phyloP scores from a whole-genome alignment of 2,797 vertebrate species.

The Ptychobarbus kaznakovi region DNA sequence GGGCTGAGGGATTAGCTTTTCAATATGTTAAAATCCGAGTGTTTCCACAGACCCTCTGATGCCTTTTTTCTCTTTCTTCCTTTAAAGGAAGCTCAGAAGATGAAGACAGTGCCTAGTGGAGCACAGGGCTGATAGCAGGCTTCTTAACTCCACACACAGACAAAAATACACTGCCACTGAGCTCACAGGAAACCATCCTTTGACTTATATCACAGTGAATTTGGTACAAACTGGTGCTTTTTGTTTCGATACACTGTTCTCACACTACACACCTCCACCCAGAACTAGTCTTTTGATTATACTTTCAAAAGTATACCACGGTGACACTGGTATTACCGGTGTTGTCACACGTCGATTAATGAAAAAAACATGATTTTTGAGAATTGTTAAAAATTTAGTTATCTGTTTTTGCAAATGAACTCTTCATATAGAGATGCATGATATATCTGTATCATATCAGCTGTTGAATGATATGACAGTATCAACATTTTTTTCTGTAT shows the following conservation, averaged over 20 bases:
- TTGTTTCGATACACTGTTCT: not conserved
- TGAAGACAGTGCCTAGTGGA: conserved; percentile 15
- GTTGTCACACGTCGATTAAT: too few relatives aligned
- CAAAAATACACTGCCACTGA: conserved; percentile 28
- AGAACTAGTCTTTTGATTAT: not conserved
- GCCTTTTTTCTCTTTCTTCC: not conserved
- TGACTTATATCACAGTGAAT: not conserved
- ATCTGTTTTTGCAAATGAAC: too few relatives aligned
- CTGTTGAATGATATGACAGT: too few relatives aligned
- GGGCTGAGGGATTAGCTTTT: conserved; percentile 36
- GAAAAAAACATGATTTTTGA: too few relatives aligned
- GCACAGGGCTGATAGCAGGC: conserved; percentile 5
- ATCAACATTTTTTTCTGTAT: too few relatives aligned
- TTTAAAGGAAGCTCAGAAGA: not conserved
- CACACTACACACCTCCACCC: not conserved
- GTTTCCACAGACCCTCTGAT: conserved; percentile 11
- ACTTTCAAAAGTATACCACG: not conserved
- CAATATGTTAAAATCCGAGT: not conserved
- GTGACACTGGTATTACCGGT: not conserved
- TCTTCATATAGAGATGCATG: too few relatives aligned
- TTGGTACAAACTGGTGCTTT: not conserved
- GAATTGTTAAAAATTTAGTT: too few relatives aligned
- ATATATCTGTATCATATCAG: too few relatives aligned
- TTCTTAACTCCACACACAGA: conserved; percentile 27
- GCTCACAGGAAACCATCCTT: not conserved